Evolutionary conservation across 1,140 invertebrate genomes (phyloP).

Genomic region (Mya arenaria): DNA sequence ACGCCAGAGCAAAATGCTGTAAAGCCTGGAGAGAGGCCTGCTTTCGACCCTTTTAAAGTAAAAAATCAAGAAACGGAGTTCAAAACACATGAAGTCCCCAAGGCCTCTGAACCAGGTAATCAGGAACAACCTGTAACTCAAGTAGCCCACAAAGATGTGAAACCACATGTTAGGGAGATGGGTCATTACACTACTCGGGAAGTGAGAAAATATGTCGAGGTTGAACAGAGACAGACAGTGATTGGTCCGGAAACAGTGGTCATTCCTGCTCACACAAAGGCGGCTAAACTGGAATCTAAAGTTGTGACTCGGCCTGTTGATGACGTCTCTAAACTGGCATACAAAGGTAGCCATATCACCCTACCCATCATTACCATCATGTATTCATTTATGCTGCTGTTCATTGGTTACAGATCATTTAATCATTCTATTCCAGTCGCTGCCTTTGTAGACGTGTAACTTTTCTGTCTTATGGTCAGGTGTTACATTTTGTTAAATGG

Average conservation of each 20-base stretch:
- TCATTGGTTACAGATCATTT: too few species aligned
- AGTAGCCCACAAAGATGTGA: neutral
- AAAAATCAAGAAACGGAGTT: too few species aligned
- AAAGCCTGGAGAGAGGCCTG: neutral
- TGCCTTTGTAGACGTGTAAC: too few species aligned
- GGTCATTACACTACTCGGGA: slow-evolving; percentile 30
- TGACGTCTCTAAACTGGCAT: slow-evolving; percentile 13
- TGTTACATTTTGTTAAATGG: too few species aligned
- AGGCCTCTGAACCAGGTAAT: neutral
- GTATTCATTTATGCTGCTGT: neutral
- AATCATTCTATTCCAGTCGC: too few species aligned
- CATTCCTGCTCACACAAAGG: neutral
- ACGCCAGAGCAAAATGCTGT: neutral
- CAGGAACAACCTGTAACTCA: neutral
- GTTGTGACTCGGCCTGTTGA: neutral
- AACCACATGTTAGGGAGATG: slow-evolving; percentile 39
- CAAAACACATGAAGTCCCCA: too few species aligned
- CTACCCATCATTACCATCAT: neutral
- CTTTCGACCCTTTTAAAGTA: neutral
- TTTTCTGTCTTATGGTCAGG: too few species aligned
- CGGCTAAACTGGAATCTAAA: neutral
- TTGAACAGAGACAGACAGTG: slow-evolving; percentile 40
- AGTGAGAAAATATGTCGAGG: slow-evolving; percentile 31
- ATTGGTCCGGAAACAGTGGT: slow-evolving; percentile 14
- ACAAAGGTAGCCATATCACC: slow-evolving; percentile 39